Base-by-base conservation (phyloP, 2,113 vertebrate species). In the Rana temporaria region DNA sequence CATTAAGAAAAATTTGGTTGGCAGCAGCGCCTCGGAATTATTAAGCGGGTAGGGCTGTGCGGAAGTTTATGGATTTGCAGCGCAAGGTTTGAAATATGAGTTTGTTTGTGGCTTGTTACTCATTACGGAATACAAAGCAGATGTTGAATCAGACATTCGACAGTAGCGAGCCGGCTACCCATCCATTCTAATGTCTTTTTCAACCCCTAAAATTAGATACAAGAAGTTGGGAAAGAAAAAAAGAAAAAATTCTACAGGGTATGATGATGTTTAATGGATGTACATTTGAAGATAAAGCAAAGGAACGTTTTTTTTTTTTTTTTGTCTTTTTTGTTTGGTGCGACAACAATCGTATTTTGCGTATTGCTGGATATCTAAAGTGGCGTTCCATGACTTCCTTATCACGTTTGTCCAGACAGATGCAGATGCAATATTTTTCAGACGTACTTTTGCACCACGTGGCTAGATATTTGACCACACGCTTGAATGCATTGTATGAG, bases 1-100 rank as follows among this genome's bases (percentile, higher is more conserved):
- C 81, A 83, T 83, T 83, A 83, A 75, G 71, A 83, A 67, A 83
- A 75, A 83, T 67, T 76, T 76, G 38, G 72, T 83, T 83, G 72
- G 72, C 81, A 68, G 60, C 63, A 68, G 63, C 72, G 30, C 67
- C 76, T 83, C 59, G 18, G 72, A 83, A 83, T 83, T 83, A 83
- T 83, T 83, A 83, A 83, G 72, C 81, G 20, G 52, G 62, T 60
- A 68, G 32, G 63, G 81, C 63, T 76, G 48, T 34, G 24, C 34
- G 24, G 42, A 74, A 73, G 59, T 81, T 82, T 82, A 82, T 83
- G 71, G 80, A 66, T 82, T 67, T 74, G 71, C 81, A 38, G 26
- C 30, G 64, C 63, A 68, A 68, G 19, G 53, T 32, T 67, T 83
- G 72, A 83, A 83, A 83, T 83, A 83, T 76, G 71, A 68, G 62